phyloP scores from a whole-genome alignment of 2,113 vertebrate species.

The Trachemys scripta region DNA sequence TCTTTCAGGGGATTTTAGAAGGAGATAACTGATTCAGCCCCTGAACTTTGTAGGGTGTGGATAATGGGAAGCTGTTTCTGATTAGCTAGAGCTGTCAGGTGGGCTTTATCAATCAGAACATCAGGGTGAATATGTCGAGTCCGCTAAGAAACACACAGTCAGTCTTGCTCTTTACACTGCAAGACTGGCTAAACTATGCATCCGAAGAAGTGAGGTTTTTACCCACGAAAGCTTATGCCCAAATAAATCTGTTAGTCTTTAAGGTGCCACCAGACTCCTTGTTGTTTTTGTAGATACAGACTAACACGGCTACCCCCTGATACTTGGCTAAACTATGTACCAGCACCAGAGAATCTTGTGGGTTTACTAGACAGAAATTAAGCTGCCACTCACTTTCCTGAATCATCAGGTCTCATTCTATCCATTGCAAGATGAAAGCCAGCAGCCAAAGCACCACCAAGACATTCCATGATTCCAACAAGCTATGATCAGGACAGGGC shows the following conservation, averaged over 20 bases:
- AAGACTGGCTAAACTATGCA: rapidly evolving
- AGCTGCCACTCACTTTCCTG: not conserved
- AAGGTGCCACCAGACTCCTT: no score
- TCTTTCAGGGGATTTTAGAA: rapidly evolving
- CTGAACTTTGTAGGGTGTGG: constrained; percentile 11
- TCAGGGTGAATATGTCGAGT: not conserved
- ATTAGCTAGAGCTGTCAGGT: not conserved
- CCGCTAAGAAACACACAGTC: not conserved
- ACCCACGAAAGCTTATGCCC: no score
- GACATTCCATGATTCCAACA: not conserved
- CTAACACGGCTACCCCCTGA: no score
- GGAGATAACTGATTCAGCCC: not conserved
- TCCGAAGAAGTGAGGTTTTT: no score
- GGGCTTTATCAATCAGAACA: not conserved
- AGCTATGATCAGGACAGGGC: not conserved
- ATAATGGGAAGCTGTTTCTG: not conserved
- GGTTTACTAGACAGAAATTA: not conserved
- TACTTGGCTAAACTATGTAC: rapidly evolving
- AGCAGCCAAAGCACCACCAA: not conserved
- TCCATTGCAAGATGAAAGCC: not conserved
- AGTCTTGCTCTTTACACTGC: not conserved
- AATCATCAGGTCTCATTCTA: not conserved
- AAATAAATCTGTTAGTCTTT: no score
- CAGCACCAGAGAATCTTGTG: rapidly evolving
- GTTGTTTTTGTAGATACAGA: no score